Evolutionary conservation across 2,888 invertebrate genomes (phyloP).

Genomic region (Psylliodes chrysocephalus): DNA sequence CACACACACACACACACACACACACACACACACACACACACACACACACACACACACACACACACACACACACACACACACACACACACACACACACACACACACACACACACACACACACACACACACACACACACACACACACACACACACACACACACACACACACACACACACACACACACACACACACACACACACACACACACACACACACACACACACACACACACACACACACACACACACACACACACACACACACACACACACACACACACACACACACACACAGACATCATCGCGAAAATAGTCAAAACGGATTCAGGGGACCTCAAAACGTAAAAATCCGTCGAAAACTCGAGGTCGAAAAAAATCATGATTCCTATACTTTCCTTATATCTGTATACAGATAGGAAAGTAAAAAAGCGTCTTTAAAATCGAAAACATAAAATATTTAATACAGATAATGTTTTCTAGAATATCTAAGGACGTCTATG

Average conservation of each 20-base stretch:
- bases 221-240: neutral
- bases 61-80: neutral
- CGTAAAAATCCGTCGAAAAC: too few species aligned
- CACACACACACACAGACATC: neutral
- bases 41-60: neutral
- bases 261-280: neutral
- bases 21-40: neutral
- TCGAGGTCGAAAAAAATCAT: too few species aligned
- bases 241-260: neutral
- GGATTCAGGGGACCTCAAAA: too few species aligned
- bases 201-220: neutral
- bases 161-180: neutral
- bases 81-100: neutral
- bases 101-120: neutral
- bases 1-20: neutral
- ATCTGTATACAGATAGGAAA: too few species aligned
- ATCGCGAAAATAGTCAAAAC: too few species aligned
- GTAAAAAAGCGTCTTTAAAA: too few species aligned
- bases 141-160: neutral
- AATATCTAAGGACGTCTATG: neutral
- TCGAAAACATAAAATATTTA: too few species aligned
- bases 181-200: neutral
- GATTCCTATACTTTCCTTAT: too few species aligned
- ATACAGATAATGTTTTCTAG: too few species aligned
- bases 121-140: neutral